Base-by-base conservation (phyloP, 53 echinoderm and acorn worm genomes). In the Pentamera pediparva region DNA sequence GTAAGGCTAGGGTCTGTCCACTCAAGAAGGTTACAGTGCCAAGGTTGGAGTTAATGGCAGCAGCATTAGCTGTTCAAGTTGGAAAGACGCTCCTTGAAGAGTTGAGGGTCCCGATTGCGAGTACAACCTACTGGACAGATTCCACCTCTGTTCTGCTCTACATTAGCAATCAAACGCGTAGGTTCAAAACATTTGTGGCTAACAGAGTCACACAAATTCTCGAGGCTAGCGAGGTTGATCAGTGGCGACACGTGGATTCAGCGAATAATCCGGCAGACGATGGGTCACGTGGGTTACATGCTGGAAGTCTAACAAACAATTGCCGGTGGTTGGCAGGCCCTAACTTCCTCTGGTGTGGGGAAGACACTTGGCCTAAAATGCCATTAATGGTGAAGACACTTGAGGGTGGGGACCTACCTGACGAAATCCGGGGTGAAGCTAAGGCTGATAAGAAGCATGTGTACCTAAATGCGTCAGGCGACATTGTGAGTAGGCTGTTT, bases 111-210 rank as follows among this genome's bases (percentile, higher is more conserved):
- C 70, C 70, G 2, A 25, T 84, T 10, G n/a, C 18, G 6, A 72
- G 21, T 10, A 36, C 61, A 1, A 31, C 50, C 1, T 84, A 35
- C 73, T 84, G 78, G 84, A 78, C 78, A 12, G 84, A 84, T 74
- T 78, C 77, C 1, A 78, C 84, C 13, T 56, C 84, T 12, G 78
- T 84, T 15, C 30, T 84, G 10, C 60, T 69, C 39, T 79, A 84
- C 55, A 74, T 84, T 34, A 34, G 52, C 1, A 84, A 74, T 59
- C 72, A 84, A 49, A 59, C 56, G 32, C 21, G 39, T 3, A 24
- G 84, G 4, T 84, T 84, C 35, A 70, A 84, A 26, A 78, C 78
- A 22, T 84, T 84, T 50, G 78, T 84, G 2, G 84, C 84, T 11
- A 84, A 84, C 50, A 57, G 84, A 5, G 39, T 84, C 20, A 29